phyloP scores from a whole-genome alignment of 2,888 invertebrate genomes.

The Mamestra brassicae region DNA sequence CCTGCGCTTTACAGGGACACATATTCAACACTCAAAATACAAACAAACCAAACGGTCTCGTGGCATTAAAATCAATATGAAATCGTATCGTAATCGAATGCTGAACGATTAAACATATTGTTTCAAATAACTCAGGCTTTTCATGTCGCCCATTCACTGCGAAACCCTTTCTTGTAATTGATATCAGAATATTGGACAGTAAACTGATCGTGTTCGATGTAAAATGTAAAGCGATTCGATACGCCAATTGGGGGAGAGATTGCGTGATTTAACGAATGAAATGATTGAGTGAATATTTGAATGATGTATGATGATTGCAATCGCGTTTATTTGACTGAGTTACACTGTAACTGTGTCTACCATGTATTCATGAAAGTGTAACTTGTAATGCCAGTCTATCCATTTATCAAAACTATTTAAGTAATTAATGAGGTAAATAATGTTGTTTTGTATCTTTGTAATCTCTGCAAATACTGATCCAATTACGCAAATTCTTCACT shows the following conservation, averaged over 20 bases:
- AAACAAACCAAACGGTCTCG: not conserved
- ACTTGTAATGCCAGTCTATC: too few species aligned
- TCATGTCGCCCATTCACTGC: constrained; percentile 19
- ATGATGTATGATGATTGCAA: not conserved
- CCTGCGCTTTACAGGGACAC: too few species aligned
- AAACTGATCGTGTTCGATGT: constrained; percentile 22
- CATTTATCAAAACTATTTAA: too few species aligned
- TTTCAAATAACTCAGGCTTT: constrained; percentile 11
- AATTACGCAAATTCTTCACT: too few species aligned
- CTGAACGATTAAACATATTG: not conserved
- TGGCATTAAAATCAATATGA: not conserved
- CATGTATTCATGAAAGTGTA: not conserved
- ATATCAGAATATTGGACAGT: constrained; percentile 21
- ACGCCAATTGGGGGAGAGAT: constrained; percentile 14
- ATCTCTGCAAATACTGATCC: too few species aligned
- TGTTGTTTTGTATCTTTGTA: too few species aligned
- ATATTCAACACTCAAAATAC: not conserved
- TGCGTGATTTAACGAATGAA: constrained; percentile 7
- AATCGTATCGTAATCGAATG: not conserved
- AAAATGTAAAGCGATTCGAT: constrained; percentile 5
- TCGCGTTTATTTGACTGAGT: not conserved
- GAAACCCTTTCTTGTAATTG: constrained; percentile 33
- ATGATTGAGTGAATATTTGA: not conserved
- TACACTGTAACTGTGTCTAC: too few species aligned
- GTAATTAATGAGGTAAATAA: too few species aligned